phyloP scores from a whole-genome alignment of 1,140 invertebrate species.

The Drosophila ironensis region DNA sequence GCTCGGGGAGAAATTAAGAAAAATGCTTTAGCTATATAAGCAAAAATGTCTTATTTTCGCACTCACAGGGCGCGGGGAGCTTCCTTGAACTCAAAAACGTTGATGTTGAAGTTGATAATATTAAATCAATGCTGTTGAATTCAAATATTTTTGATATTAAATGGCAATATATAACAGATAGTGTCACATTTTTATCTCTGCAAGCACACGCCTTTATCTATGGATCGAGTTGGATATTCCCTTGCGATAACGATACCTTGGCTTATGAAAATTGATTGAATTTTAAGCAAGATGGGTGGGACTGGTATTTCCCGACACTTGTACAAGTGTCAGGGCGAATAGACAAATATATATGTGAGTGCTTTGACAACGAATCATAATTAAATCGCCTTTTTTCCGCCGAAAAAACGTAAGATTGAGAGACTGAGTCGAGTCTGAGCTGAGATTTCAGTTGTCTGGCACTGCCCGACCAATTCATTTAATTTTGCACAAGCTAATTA shows the following conservation, averaged over 20 bases:
- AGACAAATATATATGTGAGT: background rate
- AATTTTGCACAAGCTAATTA: slow-evolving; percentile 73
- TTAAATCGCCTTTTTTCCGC: slow-evolving; percentile 25
- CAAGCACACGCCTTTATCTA: slow-evolving; percentile 10
- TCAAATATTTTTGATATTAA: background rate
- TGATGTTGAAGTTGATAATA: too few species aligned
- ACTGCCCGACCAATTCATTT: slow-evolving; percentile 65
- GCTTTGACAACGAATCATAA: slow-evolving; percentile 7
- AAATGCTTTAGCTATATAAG: slow-evolving; percentile 47
- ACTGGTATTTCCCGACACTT: background rate
- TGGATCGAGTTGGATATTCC: slow-evolving; percentile 15
- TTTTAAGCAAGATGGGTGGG: slow-evolving; percentile 23
- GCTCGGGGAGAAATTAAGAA: slow-evolving; percentile 54
- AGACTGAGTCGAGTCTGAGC: too few species aligned
- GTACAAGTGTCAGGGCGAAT: slow-evolving; percentile 1
- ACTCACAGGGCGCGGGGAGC: too few species aligned
- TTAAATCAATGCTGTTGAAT: background rate
- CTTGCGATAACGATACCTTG: slow-evolving; percentile 14
- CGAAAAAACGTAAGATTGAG: background rate
- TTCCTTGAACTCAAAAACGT: too few species aligned
- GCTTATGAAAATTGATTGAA: slow-evolving; percentile 47
- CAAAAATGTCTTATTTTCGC: too few species aligned
- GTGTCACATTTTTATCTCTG: background rate
- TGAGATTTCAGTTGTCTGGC: slow-evolving; percentile 24
- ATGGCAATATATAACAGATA: background rate